Evolutionary conservation across 2,113 vertebrate genomes (phyloP), one percentile per base, ranked within the genome.

Genomic region (Aythya baeri): DNA sequence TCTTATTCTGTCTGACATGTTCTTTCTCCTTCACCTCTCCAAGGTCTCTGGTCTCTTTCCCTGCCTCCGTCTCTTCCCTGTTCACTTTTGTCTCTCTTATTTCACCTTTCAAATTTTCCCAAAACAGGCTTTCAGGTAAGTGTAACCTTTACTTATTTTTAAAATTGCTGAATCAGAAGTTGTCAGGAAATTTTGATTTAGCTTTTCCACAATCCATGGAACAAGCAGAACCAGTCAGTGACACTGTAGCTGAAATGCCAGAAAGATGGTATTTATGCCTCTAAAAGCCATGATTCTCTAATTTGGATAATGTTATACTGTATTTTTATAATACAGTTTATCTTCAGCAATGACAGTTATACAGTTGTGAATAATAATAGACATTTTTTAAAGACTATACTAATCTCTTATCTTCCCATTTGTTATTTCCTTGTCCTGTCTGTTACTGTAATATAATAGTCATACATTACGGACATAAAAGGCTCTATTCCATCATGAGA

Each of bases 301-400:
- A 95, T 89, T 95, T n/a, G 3, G 43, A 58, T 79, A 94, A 88
- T 43, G 79, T 65, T 90, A 81, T 11, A 88, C 55, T 66, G n/a
- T 92, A 73, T 84, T 92, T 94, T 91, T 95, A 87, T 83, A 94
- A 92, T 76, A 79, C 5, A 84, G 71, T 94, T 96, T 95, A 79
- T 95, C 92, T 96, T 96, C 83, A 87, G 81, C 68, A 93, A 83
- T 92, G 93, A 96, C 92, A 91, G 93, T 92, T 96, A 96, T 63
- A 94, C 54, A 91, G 88, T 95, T 93, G 79, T 93, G 88, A 97
- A 83, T 94, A 96, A 92, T 82, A 96, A 94, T 32, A 96, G 90
- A 86, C 41, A 81, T 96, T 96, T 96, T 89, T 93, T 17, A 78
- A 88, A 91, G 74, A 95, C 89, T 92, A 52, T 59, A 92, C 86